These are phyloP conservation scores for Lycia hirtaria DNA, from an alignment of 2,888 invertebrate species.

Conservation along the genomic window DNA sequence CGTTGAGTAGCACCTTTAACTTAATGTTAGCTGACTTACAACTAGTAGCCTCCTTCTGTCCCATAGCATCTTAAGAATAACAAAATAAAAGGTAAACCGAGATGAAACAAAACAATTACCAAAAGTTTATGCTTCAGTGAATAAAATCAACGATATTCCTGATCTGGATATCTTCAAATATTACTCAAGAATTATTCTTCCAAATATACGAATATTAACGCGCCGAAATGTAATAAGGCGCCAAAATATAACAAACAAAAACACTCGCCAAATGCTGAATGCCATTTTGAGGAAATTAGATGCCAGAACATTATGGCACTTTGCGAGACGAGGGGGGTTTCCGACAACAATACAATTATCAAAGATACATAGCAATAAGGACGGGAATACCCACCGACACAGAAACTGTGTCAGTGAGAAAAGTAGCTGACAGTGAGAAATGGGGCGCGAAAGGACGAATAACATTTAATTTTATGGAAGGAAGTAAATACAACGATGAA, in stretches of 20 bases:
- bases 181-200: no score
- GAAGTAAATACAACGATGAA: no score
- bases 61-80: no score
- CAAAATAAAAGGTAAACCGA: no score
- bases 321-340: conserved; percentile 23
- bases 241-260: conserved; percentile 25
- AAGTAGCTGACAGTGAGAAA: conserved; percentile 3
- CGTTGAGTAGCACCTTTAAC: no score
- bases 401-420: conserved; percentile 16
- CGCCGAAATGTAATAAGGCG: conserved; percentile 16
- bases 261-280: conserved; percentile 20
- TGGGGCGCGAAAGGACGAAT: background rate
- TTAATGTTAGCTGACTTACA: no score
- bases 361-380: conserved; percentile 32
- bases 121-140: background rate
- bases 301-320: conserved; percentile 29
- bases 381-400: conserved; percentile 16
- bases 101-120: no score
- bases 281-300: conserved; percentile 34
- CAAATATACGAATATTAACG: conserved; percentile 10
- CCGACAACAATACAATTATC: conserved; percentile 37
- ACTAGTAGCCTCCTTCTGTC: no score
- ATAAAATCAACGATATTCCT: no score
- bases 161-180: no score
- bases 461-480: background rate